A percentile compares a stretch with the other conserved stretches of the same genome.
These are phyloP conservation scores for Stenurella melanura DNA, from an alignment of 2,888 invertebrate species.

Conservation along the genomic window DNA sequence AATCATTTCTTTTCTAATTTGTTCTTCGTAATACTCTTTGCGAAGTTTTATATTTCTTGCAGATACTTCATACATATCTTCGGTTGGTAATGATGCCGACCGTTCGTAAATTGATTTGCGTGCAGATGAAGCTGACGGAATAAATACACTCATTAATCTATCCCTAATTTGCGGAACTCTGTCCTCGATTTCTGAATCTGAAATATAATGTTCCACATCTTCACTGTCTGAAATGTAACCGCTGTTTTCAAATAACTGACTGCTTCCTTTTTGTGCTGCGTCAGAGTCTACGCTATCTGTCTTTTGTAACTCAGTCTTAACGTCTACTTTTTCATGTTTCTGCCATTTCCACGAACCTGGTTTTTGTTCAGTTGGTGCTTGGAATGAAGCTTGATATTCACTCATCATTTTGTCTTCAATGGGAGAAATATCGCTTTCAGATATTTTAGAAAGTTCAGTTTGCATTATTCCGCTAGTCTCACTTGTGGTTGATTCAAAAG, in stretches of 20 bases:
- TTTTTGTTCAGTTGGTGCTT: constrained; percentile 64
- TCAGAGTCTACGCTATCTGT: constrained; percentile 72
- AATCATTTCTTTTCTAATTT: constrained; percentile 78
- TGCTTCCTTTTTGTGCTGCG: constrained; percentile 63
- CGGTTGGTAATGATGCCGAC: constrained; percentile 74
- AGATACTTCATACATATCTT: constrained; percentile 75
- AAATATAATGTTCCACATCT: constrained; percentile 72
- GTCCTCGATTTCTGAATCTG: constrained; percentile 72
- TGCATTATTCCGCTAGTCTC: constrained; percentile 53
- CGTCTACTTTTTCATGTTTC: constrained; percentile 40
- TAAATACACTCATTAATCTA: constrained; percentile 72
- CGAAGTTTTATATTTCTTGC: constrained; percentile 75
- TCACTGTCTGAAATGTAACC: constrained; percentile 72
- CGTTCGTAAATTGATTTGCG: constrained; percentile 73
- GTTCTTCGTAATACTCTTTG: constrained; percentile 78
- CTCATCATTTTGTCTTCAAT: constrained; percentile 62
- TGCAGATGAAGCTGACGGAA: constrained; percentile 65
- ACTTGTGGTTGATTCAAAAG: constrained; percentile 58
- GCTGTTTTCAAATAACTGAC: constrained; percentile 67
- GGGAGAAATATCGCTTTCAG: constrained; percentile 51
- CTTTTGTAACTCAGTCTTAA: constrained; percentile 53
- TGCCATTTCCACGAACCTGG: constrained; percentile 46
- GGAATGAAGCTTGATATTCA: constrained; percentile 71
- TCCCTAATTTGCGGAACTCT: constrained; percentile 72
- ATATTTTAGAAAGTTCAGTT: constrained; percentile 54